A percentile compares a stretch with the other conserved stretches of the same genome.
These are phyloP conservation scores for Vidua chalybeata DNA, from an alignment of 2,113 vertebrate genomes.

Conservation along the genomic window DNA sequence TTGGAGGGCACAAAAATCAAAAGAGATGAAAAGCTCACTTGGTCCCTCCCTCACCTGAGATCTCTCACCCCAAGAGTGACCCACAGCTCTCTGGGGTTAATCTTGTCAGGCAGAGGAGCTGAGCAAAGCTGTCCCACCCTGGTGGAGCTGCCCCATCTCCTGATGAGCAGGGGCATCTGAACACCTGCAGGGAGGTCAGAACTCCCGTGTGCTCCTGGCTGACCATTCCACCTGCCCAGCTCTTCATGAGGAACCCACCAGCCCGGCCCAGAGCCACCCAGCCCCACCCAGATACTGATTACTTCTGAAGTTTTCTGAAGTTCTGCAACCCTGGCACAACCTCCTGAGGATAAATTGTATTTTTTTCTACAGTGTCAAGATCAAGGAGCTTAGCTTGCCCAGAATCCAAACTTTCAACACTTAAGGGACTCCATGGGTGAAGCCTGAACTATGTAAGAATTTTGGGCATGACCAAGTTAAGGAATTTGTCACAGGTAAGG, in stretches of 20 bases:
- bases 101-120: not conserved
- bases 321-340: not conserved
- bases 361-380: not conserved
- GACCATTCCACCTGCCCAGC: not conserved
- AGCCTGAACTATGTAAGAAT: not conserved
- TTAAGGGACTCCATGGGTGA: not conserved
- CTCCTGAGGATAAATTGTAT: not conserved
- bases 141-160: not conserved
- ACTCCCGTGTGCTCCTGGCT: not conserved
- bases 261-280: not conserved
- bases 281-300: not conserved
- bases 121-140: not conserved
- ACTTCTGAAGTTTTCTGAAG: not conserved
- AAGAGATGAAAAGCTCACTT: not conserved
- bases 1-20: not conserved
- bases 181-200: not conserved
- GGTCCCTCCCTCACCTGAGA: not conserved
- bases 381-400: not conserved
- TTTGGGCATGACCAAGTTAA: not conserved
- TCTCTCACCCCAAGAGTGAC: not conserved
- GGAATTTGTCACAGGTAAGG: not conserved
- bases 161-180: not conserved
- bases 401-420: not conserved
- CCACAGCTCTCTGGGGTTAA: accelerated
- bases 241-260: not conserved